Percentiles rank a stretch among this genome's conserved stretches.
phyloP scores from a whole-genome alignment of 2,113 vertebrate genomes.

The Cynopterus brachyotis region DNA sequence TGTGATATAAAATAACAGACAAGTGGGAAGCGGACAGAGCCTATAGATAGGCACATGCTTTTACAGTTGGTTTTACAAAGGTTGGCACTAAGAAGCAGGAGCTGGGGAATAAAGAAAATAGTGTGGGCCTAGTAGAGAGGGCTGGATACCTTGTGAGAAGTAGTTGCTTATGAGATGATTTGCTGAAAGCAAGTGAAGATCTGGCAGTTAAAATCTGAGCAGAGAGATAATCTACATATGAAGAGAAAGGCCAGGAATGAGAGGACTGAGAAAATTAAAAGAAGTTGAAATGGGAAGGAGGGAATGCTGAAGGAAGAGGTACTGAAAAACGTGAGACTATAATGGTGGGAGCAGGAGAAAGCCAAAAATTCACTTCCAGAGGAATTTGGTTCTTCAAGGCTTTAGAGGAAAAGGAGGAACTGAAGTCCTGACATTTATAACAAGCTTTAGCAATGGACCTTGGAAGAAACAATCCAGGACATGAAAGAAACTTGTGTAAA shows the following conservation, averaged over 20 bases:
- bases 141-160: too few species aligned
- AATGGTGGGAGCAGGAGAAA: rapidly evolving
- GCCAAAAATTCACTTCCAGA: not conserved
- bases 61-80: not conserved
- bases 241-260: not conserved
- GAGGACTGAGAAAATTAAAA: not conserved
- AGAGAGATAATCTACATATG: not conserved
- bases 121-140: not conserved
- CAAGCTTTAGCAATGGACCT: not conserved
- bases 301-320: not conserved
- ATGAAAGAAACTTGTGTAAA: not conserved
- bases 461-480: not conserved
- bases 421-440: not conserved
- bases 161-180: too few species aligned
- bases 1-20: not conserved
- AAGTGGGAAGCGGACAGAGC: rapidly evolving
- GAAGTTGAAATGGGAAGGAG: not conserved
- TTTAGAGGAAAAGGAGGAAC: not conserved
- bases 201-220: not conserved
- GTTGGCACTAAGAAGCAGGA: not conserved
- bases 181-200: not conserved
- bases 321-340: not conserved
- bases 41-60: rapidly evolving
- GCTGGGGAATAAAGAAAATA: rapidly evolving
- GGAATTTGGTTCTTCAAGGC: not conserved